phyloP scores from a whole-genome alignment of 2,113 vertebrate species.

The Jacana jacana region DNA sequence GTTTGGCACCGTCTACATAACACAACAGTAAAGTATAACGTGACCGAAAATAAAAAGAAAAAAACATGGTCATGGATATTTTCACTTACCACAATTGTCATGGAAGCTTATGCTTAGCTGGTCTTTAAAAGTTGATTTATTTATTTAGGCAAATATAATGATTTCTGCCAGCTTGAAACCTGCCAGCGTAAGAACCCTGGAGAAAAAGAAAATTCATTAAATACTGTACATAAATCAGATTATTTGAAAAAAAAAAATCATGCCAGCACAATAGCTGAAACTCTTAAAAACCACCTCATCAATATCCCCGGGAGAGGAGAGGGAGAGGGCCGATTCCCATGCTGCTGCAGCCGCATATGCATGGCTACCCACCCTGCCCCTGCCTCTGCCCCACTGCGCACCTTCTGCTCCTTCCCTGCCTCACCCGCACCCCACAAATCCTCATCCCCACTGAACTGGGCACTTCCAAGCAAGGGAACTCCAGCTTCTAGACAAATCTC shows the following conservation, averaged over 20 bases:
- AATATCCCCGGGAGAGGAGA: background rate
- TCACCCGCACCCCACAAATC: no score
- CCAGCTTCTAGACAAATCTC: background rate
- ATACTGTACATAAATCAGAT: background rate
- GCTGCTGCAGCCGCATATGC: background rate
- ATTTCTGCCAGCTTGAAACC: background rate
- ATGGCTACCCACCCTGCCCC: background rate
- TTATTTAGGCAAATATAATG: background rate
- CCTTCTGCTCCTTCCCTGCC: background rate
- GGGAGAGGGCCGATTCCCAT: background rate
- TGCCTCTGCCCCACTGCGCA: background rate
- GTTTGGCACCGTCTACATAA: background rate
- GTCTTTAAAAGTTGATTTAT: background rate
- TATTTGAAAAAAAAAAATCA: background rate
- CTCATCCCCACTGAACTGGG: no score
- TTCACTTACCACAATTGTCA: background rate
- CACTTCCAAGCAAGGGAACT: background rate
- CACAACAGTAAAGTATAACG: background rate
- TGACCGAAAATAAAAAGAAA: background rate
- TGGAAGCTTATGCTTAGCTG: background rate
- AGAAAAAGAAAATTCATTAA: background rate
- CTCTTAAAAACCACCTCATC: background rate
- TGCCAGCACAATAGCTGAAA: background rate
- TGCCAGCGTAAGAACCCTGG: background rate
- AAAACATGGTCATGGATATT: background rate